These are phyloP conservation scores for Pilophorus perplexus DNA, from an alignment of 2,888 invertebrate genomes.

Conservation along the genomic window DNA sequence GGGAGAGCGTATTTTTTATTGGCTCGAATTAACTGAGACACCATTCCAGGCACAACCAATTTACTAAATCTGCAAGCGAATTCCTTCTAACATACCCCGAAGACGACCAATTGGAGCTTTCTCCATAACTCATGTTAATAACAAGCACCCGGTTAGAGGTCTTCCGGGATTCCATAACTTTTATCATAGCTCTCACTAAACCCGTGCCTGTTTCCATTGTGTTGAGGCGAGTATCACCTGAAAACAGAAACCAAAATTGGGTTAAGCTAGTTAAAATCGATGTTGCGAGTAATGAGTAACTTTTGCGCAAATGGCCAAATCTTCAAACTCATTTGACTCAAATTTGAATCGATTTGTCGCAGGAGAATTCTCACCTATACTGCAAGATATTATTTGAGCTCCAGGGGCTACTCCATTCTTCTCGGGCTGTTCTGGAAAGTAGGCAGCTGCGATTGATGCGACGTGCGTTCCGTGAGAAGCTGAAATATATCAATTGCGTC, in stretches of 20 bases:
- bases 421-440: conserved; percentile 81
- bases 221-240: conserved; percentile 81
- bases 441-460: conserved; percentile 90
- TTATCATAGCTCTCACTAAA: conserved; percentile 85
- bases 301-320: too few relatives aligned
- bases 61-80: too few relatives aligned
- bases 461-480: conserved; percentile 98
- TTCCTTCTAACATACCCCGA: too few relatives aligned
- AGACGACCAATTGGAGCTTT: conserved; percentile 88
- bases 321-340: too few relatives aligned
- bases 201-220: conserved; percentile 98
- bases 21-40: too few relatives aligned
- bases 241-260: too few relatives aligned
- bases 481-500: conserved; percentile 51
- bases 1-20: too few relatives aligned
- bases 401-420: conserved; percentile 95
- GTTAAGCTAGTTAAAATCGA: background rate
- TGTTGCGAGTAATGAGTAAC: background rate
- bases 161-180: conserved; percentile 67
- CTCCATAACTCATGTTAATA: conserved; percentile 98
- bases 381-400: conserved; percentile 87
- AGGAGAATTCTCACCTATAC: conserved; percentile 60
- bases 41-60: too few relatives aligned
- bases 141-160: conserved; percentile 67
- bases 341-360: too few relatives aligned